A percentile compares a stretch with the other conserved stretches of the same genome.
Conservation (phyloP, 2,888 invertebrate genomes). For the Dasypogon diadema region DNA sequence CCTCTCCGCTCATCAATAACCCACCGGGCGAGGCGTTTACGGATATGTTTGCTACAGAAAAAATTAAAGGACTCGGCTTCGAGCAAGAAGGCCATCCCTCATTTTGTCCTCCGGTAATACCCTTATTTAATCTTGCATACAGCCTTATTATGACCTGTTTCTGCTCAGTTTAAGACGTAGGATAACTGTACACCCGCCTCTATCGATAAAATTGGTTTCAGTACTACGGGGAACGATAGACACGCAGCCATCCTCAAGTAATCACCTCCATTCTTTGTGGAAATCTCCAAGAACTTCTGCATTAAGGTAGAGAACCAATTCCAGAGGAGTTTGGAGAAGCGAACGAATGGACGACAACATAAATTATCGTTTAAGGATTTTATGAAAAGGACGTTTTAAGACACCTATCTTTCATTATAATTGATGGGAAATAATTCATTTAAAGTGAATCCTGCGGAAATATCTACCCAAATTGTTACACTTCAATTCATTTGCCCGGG, state of each 20-base stretch:
- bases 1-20: conserved; percentile 48
- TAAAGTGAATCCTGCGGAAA: conserved; percentile 54
- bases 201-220: conserved; percentile 48
- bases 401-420: conserved; percentile 58
- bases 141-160: conserved; percentile 58
- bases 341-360: conserved; percentile 55
- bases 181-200: conserved; percentile 25
- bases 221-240: conserved; percentile 22
- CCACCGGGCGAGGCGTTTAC: conserved; percentile 13
- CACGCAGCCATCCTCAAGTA: conserved; percentile 47
- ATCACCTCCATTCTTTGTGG: conserved; percentile 46
- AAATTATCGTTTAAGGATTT: conserved; percentile 57
- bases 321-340: conserved; percentile 7
- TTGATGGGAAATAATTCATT: conserved; percentile 57
- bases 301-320: conserved; percentile 46
- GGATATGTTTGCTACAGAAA: conserved; percentile 30
- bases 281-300: conserved; percentile 45
- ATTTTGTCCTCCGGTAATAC: conserved; percentile 58
- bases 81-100: conserved; percentile 58
- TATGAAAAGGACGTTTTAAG: conserved; percentile 57
- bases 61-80: conserved; percentile 47
- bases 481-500: conserved; percentile 48
- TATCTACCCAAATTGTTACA: conserved; percentile 49
- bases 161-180: conserved; percentile 51
- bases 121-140: conserved; percentile 59